phyloP scores from a whole-genome alignment of 2,888 invertebrate genomes.

The Aporophyla lueneburgensis region DNA sequence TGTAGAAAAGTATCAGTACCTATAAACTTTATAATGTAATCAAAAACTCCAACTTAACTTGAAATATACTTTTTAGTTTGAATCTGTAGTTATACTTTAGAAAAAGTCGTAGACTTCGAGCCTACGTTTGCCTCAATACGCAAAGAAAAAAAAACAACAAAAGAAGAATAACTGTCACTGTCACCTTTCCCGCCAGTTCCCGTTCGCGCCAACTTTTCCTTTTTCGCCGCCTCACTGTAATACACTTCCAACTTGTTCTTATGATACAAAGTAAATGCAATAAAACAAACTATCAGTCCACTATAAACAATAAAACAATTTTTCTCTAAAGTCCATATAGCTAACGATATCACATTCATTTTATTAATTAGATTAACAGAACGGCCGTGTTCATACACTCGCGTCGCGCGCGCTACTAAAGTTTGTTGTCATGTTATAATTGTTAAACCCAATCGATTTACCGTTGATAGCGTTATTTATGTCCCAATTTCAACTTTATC shows the following conservation, averaged over 20 bases:
- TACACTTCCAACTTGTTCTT: conserved; percentile 82
- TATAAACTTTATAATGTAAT: not conserved
- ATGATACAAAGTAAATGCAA: conserved; percentile 84
- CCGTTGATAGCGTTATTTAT: conserved; percentile 36
- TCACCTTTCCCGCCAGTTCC: conserved; percentile 76
- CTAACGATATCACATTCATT: conserved; percentile 85
- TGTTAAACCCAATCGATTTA: conserved; percentile 53
- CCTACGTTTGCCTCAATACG: not conserved
- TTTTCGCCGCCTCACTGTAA: conserved; percentile 75
- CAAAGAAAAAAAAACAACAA: conserved; percentile 12
- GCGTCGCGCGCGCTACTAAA: conserved; percentile 66
- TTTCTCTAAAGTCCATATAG: conserved; percentile 85
- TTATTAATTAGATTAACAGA: conserved; percentile 57
- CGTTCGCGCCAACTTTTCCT: conserved; percentile 76
- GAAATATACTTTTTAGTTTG: not conserved
- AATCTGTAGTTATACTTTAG: not conserved
- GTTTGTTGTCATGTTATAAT: conserved; percentile 65
- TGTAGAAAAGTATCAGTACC: too few species aligned
- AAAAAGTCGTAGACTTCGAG: too few species aligned
- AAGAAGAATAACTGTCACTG: conserved; percentile 40
- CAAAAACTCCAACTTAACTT: not conserved
- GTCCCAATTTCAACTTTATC: conserved; percentile 56
- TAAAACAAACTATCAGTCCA: conserved; percentile 81
- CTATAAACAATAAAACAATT: conserved; percentile 87
- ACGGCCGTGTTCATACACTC: conserved; percentile 47